phyloP scores from a whole-genome alignment of 2,113 vertebrate species.

The Engraulis encrasicolus region DNA sequence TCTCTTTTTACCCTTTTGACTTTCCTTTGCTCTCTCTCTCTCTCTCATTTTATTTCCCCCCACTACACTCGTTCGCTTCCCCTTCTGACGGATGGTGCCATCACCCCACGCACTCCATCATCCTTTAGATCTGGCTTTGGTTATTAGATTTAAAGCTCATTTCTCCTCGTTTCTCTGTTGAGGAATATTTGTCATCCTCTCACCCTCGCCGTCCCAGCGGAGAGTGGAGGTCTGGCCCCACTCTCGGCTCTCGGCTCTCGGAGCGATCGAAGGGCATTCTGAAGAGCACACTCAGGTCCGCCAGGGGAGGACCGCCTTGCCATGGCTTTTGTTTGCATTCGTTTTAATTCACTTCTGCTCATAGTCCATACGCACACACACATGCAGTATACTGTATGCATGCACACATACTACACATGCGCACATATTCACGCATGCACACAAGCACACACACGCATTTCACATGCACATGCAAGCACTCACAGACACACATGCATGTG shows the following conservation, averaged over 20 bases:
- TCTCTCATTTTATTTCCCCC: background rate
- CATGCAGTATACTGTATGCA: no score
- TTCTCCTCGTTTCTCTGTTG: conserved; percentile 12
- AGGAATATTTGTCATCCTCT: conserved; percentile 43
- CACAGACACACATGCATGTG: no score
- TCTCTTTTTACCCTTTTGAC: background rate
- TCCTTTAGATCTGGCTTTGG: conserved; percentile 45
- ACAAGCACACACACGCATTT: no score
- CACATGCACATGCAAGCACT: no score
- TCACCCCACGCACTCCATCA: conserved; percentile 36
- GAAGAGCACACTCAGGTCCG: background rate
- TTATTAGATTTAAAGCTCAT: conserved; percentile 51
- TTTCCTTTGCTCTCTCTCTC: background rate
- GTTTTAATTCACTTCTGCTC: conserved; percentile 1
- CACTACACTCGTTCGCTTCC: conserved; percentile 30
- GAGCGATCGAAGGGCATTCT: background rate
- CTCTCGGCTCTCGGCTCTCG: background rate
- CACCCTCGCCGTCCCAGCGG: conserved; percentile 33
- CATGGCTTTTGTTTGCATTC: background rate
- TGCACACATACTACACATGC: no score
- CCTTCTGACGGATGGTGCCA: conserved; percentile 39
- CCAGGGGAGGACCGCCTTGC: background rate
- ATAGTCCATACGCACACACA: no score
- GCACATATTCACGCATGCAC: no score
- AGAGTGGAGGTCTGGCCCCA: background rate